Conservation (phyloP, 2,888 invertebrate genomes). For the Epirrhoe alternata region DNA sequence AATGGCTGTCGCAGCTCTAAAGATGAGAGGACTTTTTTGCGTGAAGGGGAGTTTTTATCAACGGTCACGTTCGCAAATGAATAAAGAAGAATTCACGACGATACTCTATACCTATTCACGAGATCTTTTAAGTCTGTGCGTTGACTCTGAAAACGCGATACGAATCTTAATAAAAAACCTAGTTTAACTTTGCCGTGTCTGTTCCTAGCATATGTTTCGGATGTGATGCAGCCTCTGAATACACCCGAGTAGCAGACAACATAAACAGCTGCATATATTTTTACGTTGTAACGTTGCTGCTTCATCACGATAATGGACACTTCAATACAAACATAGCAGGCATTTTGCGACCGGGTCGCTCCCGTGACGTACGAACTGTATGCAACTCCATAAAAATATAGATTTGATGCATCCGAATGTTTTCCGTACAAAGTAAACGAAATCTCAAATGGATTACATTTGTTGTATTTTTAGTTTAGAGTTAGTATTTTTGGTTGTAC, state of each 20-base stretch:
- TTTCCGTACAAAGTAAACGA: constrained; percentile 21
- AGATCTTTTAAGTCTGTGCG: background rate
- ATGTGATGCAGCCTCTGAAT: constrained; percentile 4
- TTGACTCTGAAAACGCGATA: background rate
- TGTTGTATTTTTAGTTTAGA: background rate
- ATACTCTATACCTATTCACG: background rate
- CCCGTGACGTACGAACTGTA: constrained; percentile 32
- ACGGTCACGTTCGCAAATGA: background rate
- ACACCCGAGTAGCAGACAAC: constrained; percentile 23
- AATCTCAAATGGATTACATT: constrained; percentile 8
- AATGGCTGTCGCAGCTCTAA: constrained; percentile 23
- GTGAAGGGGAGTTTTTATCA: background rate
- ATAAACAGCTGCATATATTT: constrained; percentile 46
- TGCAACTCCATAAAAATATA: constrained; percentile 23
- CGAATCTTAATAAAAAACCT: background rate
- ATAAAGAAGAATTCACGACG: background rate
- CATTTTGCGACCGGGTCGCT: constrained; percentile 51
- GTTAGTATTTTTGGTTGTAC: background rate
- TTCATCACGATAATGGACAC: constrained; percentile 74
- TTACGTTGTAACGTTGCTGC: constrained; percentile 53
- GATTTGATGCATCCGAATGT: constrained; percentile 28
- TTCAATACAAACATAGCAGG: constrained; percentile 60
- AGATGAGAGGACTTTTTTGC: constrained; percentile 7
- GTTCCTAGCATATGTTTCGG: background rate
- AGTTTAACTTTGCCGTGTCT: background rate